A percentile compares a stretch with the other conserved stretches of the same genome.
phyloP scores from a whole-genome alignment of 2,113 vertebrate genomes.

The Rhinolophus sinicus region DNA sequence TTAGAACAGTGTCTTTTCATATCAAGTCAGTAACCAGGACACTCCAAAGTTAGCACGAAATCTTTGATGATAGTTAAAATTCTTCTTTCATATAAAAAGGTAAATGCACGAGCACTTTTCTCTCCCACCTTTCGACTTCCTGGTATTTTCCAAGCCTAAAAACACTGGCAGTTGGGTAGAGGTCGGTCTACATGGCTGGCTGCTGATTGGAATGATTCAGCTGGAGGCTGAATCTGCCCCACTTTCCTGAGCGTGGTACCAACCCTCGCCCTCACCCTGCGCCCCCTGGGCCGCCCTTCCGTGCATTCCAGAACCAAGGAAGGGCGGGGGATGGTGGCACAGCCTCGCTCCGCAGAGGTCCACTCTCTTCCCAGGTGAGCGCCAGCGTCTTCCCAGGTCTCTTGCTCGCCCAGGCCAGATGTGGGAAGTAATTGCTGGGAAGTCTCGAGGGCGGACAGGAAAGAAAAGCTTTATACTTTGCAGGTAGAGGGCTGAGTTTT shows the following conservation, averaged over 20 bases:
- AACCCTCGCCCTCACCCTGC: too few species aligned
- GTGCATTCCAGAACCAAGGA: background rate
- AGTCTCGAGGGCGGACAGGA: background rate
- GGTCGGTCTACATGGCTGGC: background rate
- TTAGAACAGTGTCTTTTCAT: background rate
- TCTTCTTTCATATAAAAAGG: background rate
- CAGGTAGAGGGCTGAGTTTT: conserved; percentile 83
- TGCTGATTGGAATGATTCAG: background rate
- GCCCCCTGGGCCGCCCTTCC: background rate
- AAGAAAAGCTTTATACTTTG: conserved; percentile 11
- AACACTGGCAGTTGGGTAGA: background rate
- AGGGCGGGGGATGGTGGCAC: background rate
- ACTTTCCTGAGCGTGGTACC: background rate
- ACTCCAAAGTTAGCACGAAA: background rate
- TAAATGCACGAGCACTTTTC: background rate
- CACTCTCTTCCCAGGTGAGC: conserved; percentile 6
- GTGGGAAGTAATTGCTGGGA: background rate
- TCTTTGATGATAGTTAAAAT: background rate
- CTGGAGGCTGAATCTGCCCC: background rate
- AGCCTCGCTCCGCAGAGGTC: too few species aligned
- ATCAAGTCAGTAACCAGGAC: background rate
- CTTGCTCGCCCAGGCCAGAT: background rate
- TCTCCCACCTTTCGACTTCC: background rate
- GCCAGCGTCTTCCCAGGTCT: background rate
- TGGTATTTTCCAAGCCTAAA: background rate